Evolutionary conservation across 2,113 vertebrate species (phyloP), one percentile per base, ranked within the genome.

Genomic region (Sinocyclocheilus anshuiensis): DNA sequence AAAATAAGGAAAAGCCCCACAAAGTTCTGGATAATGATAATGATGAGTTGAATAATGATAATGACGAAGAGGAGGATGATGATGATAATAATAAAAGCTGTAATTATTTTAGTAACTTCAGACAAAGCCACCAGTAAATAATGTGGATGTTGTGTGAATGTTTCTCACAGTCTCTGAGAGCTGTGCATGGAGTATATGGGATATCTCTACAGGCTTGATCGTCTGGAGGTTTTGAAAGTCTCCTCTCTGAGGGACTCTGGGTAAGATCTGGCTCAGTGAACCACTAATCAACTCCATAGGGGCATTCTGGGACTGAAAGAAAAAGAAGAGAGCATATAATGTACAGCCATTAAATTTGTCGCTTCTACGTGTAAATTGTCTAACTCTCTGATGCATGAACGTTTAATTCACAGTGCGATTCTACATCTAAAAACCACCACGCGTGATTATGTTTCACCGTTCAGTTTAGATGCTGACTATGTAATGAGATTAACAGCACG

Each of bases 201-300:
- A 72, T 12, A 89, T 88, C 76, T 94, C 94, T 75, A 91, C 81
- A 61, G 91, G 92, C 81, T 90, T 93, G 82, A 94, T 90, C 85
- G 90, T 92, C n/a, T 92, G 92, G 39, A 93, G 90, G 77, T 88
- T 89, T 77, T 93, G 92, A 86, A 93, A 89, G 16, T 91, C 90
- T 22, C 89, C 89, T 3, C 61, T 86, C 72, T 91, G 89, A 4
- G 57, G 80, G 48, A 89, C 84, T 57, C 90, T 67, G 33, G 90
- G 81, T 53, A 77, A 42, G 9, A 87, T 81, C 61, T 87, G 87
- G 22, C 78, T 84, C 24, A 85, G 13, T 1, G 88, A 89, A 22
- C 90, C 80, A 65, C 79, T 88, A 10, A 77, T 86, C 67, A 92
- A 90, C 4, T 93, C 93, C 77, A 90, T 86, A 83, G 65, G 45